These are phyloP conservation scores for Gavialis gangeticus DNA, from an alignment of 2,113 vertebrate genomes.

Conservation along the genomic window DNA sequence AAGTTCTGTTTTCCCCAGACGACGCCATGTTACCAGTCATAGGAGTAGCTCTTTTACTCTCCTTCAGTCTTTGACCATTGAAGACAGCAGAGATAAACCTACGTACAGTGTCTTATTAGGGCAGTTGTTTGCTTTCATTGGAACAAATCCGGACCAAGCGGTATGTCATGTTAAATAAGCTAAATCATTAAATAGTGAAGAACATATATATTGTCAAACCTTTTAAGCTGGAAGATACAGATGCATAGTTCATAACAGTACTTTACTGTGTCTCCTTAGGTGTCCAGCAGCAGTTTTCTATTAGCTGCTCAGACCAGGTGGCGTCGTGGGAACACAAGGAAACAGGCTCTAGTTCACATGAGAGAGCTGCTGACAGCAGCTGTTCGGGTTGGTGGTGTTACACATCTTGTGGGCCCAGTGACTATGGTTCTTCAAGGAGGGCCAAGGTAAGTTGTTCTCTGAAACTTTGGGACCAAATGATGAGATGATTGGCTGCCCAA, in stretches of 20 bases:
- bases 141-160: slow-evolving; percentile 95
- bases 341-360: slow-evolving; percentile 97
- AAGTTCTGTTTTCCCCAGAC: slow-evolving; percentile 66
- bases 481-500: fast-evolving
- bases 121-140: slow-evolving; percentile 97
- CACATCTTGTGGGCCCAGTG: slow-evolving; percentile 94
- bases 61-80: slow-evolving; percentile 91
- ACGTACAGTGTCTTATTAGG: slow-evolving; percentile 95
- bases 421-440: slow-evolving; percentile 98
- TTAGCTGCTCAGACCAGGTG: slow-evolving; percentile 96
- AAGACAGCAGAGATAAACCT: slow-evolving; percentile 94
- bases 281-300: slow-evolving; percentile 96
- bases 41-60: slow-evolving; percentile 97
- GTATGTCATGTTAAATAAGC: slow-evolving; percentile 70
- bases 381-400: slow-evolving; percentile 94
- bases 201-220: background rate
- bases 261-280: slow-evolving; percentile 67
- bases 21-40: slow-evolving; percentile 92
- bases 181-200: background rate
- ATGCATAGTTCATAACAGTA: background rate
- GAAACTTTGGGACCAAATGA: background rate
- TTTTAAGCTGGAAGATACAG: fast-evolving
- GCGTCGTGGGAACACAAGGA: slow-evolving; percentile 93
- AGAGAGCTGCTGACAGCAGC: slow-evolving; percentile 94
- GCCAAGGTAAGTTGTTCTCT: slow-evolving; percentile 84